A percentile compares a stretch with the other conserved stretches of the same genome.
Conservation (phyloP, 2,113 vertebrate genomes). For the Malurus elegans region DNA sequence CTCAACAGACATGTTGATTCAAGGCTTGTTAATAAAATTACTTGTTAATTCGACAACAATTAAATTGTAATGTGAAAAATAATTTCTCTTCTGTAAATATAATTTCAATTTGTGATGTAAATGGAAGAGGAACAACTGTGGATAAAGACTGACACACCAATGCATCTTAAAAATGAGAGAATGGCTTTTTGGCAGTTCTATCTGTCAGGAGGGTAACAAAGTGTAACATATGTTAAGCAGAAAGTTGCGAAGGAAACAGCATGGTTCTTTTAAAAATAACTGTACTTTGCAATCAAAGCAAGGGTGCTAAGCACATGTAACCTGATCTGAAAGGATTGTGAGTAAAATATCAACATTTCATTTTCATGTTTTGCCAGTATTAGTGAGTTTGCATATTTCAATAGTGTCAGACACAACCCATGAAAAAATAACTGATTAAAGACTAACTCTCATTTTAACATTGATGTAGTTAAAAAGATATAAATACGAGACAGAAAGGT, state of each 20-base stretch:
- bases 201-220: slow-evolving; percentile 17
- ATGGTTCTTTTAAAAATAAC: background rate
- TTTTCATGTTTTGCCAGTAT: background rate
- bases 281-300: background rate
- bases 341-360: background rate
- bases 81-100: slow-evolving; percentile 36
- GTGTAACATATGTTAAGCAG: slow-evolving; percentile 14
- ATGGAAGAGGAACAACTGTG: background rate
- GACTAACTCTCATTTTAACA: background rate
- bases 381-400: background rate
- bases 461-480: background rate
- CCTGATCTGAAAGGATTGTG: background rate
- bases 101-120: background rate
- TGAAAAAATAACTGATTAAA: background rate
- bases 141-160: background rate
- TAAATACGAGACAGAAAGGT: background rate
- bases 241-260: background rate
- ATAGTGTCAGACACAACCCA: background rate
- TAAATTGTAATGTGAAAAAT: slow-evolving; percentile 48
- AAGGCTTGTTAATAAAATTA: slow-evolving; percentile 29
- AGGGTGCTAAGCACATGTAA: background rate
- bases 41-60: slow-evolving; percentile 38
- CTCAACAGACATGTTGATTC: background rate
- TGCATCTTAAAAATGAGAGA: background rate
- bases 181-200: background rate